These are phyloP conservation scores for Melanaphis sacchari DNA, from an alignment of 1,140 invertebrate species.

Conservation along the genomic window DNA sequence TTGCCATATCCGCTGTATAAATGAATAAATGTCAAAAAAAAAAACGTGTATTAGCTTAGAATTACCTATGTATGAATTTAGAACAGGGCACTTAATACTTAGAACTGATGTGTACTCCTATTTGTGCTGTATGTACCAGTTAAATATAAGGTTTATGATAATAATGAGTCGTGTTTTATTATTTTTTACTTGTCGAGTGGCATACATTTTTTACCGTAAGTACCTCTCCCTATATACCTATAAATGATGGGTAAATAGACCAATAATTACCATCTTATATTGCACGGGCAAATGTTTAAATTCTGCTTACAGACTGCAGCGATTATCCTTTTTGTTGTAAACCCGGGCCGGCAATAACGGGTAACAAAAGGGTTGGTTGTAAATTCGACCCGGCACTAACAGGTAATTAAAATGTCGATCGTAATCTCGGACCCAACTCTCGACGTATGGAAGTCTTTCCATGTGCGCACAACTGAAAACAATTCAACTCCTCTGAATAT, in stretches of 20 bases:
- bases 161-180: neutral
- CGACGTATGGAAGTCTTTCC: neutral
- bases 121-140: constrained; percentile 56
- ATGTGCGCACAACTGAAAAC: too few relatives aligned
- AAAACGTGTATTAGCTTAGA: constrained; percentile 55
- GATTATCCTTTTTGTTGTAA: neutral
- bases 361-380: neutral
- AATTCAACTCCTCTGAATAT: too few relatives aligned
- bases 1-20: constrained; percentile 55
- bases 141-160: constrained; percentile 57
- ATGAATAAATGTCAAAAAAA: constrained; percentile 38
- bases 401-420: neutral
- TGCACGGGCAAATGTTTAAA: neutral
- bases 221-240: neutral
- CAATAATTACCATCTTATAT: neutral
- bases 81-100: constrained; percentile 57
- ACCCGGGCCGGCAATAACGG: neutral
- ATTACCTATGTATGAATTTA: constrained; percentile 56
- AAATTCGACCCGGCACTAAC: neutral
- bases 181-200: neutral
- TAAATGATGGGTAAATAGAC: too few relatives aligned
- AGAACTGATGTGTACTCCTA: constrained; percentile 57
- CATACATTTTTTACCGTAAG: too few relatives aligned
- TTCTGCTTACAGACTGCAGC: neutral
- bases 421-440: neutral